These are phyloP conservation scores for Eupithecia pulchellata DNA, from an alignment of 2,888 invertebrate genomes.

Conservation along the genomic window DNA sequence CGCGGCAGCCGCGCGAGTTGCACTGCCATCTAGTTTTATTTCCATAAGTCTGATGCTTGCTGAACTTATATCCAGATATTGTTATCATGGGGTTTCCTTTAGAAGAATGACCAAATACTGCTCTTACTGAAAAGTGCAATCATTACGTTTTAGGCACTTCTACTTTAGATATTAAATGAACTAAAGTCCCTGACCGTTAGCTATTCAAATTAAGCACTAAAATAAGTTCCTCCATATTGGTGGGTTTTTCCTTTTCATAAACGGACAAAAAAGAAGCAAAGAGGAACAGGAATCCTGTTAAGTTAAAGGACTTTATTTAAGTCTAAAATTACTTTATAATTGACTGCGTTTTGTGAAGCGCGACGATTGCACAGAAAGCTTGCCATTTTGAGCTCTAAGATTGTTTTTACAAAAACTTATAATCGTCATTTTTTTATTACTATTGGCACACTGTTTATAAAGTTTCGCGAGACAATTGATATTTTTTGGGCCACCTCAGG, in stretches of 20 bases:
- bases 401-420: neutral
- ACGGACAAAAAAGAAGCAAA: no score
- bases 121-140: neutral
- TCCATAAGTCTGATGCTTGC: neutral
- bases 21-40: conserved; percentile 6
- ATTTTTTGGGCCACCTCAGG: neutral
- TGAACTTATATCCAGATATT: conserved; percentile 10
- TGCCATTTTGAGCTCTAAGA: no score
- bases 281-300: no score
- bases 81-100: conserved; percentile 1
- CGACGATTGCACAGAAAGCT: no score
- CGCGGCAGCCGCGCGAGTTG: conserved; percentile 6
- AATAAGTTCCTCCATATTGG: no score
- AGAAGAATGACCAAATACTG: neutral
- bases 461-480: neutral
- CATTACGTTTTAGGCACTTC: neutral
- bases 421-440: neutral
- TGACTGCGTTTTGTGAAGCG: no score
- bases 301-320: no score
- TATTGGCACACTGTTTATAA: neutral
- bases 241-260: no score
- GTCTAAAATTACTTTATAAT: no score
- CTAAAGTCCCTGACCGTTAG: neutral
- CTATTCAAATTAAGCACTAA: neutral
- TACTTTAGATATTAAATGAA: neutral